These are phyloP conservation scores for Tetranychus truncatus DNA, from an alignment of 2,888 invertebrate genomes.

Conservation along the genomic window DNA sequence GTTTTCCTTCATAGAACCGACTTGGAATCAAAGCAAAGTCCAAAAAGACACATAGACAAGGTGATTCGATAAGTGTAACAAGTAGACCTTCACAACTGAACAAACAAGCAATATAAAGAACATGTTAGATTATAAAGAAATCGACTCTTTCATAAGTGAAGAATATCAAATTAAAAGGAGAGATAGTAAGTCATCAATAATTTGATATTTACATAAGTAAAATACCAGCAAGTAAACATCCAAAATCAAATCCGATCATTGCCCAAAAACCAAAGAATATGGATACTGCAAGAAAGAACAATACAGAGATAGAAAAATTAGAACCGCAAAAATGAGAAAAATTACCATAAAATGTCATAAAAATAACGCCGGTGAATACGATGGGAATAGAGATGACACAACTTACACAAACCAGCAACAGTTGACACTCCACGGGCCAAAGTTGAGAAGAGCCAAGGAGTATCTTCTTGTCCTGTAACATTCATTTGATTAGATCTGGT, in stretches of 20 bases:
- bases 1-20: constrained; percentile 56
- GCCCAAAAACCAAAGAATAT: constrained; percentile 19
- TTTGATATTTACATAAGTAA: constrained; percentile 18
- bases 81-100: constrained; percentile 53
- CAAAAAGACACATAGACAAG: constrained; percentile 88
- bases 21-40: constrained; percentile 77
- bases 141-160: background rate
- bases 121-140: background rate
- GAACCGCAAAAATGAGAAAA: too few species aligned
- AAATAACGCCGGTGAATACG: background rate
- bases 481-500: background rate
- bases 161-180: background rate
- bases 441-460: constrained; percentile 19
- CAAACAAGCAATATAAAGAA: background rate
- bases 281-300: constrained; percentile 20
- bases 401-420: constrained; percentile 20
- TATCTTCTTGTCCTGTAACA: constrained; percentile 9
- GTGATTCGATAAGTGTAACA: constrained; percentile 75
- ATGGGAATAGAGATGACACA: constrained; percentile 1
- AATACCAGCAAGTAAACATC: constrained; percentile 18
- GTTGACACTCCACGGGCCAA: constrained; percentile 16
- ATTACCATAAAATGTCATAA: background rate
- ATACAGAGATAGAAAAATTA: constrained; percentile 2
- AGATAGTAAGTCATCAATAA: background rate
- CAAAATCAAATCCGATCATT: constrained; percentile 15